These are phyloP conservation scores for Eumerus sabulonum DNA, from an alignment of 2,888 invertebrate genomes.

Conservation along the genomic window DNA sequence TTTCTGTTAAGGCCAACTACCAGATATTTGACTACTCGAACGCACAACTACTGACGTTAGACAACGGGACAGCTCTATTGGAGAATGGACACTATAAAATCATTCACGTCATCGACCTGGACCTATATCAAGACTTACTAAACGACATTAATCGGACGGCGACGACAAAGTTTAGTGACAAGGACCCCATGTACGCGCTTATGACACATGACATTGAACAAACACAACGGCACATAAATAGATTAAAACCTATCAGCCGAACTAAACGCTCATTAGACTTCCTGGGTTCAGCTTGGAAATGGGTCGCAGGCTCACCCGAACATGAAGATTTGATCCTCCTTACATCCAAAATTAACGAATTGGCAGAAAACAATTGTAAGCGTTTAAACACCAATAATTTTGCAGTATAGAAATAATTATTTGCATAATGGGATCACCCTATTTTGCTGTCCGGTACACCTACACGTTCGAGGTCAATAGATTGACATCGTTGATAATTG, in stretches of 20 bases:
- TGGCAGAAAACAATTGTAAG: too few relatives aligned
- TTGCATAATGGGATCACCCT: too few relatives aligned
- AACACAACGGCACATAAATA: slow-evolving; percentile 11
- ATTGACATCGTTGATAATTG: too few relatives aligned
- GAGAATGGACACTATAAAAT: slow-evolving; percentile 22
- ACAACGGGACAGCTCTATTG: slow-evolving; percentile 38
- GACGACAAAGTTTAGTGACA: slow-evolving; percentile 1
- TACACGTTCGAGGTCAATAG: too few relatives aligned
- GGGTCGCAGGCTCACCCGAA: too few relatives aligned
- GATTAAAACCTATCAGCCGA: slow-evolving; percentile 7
- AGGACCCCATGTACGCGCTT: slow-evolving; percentile 4
- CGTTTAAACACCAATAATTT: too few relatives aligned
- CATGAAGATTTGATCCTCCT: too few relatives aligned
- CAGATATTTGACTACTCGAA: slow-evolving; percentile 19
- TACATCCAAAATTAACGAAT: too few relatives aligned
- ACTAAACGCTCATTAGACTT: slow-evolving; percentile 38
- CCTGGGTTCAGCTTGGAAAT: slow-evolving; percentile 36
- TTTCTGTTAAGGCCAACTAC: slow-evolving; percentile 1
- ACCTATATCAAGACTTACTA: slow-evolving; percentile 9
- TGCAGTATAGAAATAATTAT: too few relatives aligned
- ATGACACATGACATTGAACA: slow-evolving; percentile 5
- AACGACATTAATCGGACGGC: background rate
- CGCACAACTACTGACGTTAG: slow-evolving; percentile 35
- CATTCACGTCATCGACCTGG: slow-evolving; percentile 40
- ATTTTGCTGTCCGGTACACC: too few relatives aligned